Evolutionary conservation across 1,140 invertebrate genomes (phyloP), one percentile per base, ranked within the genome.

Genomic region (Anthonomus grandis): DNA sequence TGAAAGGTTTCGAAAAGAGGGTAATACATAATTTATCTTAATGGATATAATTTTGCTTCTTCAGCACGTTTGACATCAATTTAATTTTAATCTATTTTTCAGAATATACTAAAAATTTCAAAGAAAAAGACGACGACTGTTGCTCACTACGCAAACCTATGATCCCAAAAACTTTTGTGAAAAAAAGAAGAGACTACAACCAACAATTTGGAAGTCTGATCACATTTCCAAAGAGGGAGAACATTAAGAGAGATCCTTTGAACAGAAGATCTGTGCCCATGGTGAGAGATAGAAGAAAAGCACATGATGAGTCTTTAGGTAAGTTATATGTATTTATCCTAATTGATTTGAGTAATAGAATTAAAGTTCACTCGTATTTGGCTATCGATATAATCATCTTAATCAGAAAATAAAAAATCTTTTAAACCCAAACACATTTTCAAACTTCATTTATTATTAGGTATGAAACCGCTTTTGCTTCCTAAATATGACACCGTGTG

Each of bases 1-100:
- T 12, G 74, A 76, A 46, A 73, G 71, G 50, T 72, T 75, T 38
- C 66, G 66, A 22, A 74, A 75, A 59, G 69, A 75, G 54, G 53
- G 53, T 55, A 21, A 36, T 41, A n/a, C n/a, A n/a, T n/a, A n/a
- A n/a, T n/a, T n/a, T n/a, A n/a, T n/a, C n/a, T n/a, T 48, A 31
- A n/a, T n/a, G n/a, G n/a, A n/a, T n/a, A n/a, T n/a, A n/a, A n/a
- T n/a, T n/a, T n/a, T n/a, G n/a, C n/a, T n/a, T n/a, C n/a, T n/a
- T n/a, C n/a, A 1, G 21, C 9, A 19, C 21, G 1, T 1, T n/a
- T 10, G 3, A 1, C 12, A 41, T 17, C 10, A 41, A 13, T 41
- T 3, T 41, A 10, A 9, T 1, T 10, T 9, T 41, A 2, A 34
- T 34, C 31, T 17, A 41, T 45, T 9, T 45, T 36, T 18, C 42